phyloP scores from a whole-genome alignment of 2,888 invertebrate genomes.

The Bellardia pandia region DNA sequence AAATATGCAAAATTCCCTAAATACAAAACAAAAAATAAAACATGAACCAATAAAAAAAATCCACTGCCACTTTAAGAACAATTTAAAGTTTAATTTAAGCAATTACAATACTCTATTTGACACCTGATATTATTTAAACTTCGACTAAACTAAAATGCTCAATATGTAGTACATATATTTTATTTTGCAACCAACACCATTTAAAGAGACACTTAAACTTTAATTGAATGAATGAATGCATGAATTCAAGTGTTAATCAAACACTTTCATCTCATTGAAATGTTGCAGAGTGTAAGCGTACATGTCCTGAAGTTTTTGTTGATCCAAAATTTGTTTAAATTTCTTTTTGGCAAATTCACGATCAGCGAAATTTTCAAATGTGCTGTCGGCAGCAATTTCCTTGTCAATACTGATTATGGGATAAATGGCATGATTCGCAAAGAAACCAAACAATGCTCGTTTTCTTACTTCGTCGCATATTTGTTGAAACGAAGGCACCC shows the following conservation, averaged over 20 bases:
- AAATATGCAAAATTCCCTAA: constrained; percentile 35
- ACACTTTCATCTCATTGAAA: constrained; percentile 80
- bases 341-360: constrained; percentile 77
- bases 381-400: constrained; percentile 77
- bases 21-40: constrained; percentile 15
- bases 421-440: constrained; percentile 78
- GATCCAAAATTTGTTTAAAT: constrained; percentile 77
- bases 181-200: constrained; percentile 26
- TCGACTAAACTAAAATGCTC: constrained; percentile 31
- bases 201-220: constrained; percentile 33
- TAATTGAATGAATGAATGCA: constrained; percentile 24
- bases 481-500: constrained; percentile 78
- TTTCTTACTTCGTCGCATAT: constrained; percentile 77
- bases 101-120: constrained; percentile 66
- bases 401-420: constrained; percentile 80
- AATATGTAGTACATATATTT: constrained; percentile 4
- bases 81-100: constrained; percentile 65
- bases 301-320: constrained; percentile 77
- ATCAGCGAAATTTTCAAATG: constrained; percentile 78
- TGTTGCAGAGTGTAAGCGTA: constrained; percentile 78
- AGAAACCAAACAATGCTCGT: constrained; percentile 79
- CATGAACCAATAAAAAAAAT: constrained; percentile 18
- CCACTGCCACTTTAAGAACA: constrained; percentile 62
- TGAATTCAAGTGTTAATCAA: constrained; percentile 67
- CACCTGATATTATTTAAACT: constrained; percentile 67